Evolutionary conservation across 2,888 invertebrate species (phyloP).

Genomic region (Meghimatium bilineatum): DNA sequence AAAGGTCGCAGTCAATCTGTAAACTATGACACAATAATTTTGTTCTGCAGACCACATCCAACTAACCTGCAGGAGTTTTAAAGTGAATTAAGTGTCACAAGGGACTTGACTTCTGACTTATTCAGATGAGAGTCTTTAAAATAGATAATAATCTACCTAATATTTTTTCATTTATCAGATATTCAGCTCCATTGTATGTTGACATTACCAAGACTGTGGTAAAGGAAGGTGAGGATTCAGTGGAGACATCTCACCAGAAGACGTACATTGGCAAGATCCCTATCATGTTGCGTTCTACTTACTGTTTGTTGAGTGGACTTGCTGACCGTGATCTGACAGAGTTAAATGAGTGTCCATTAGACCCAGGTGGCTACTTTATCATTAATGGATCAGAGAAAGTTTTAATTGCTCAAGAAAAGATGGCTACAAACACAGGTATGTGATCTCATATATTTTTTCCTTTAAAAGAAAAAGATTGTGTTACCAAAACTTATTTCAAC

Average conservation of each 20-base stretch:
- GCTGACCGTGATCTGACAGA: conserved; percentile 99
- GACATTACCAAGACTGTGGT: conserved; percentile 98
- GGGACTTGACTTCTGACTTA: too few species aligned
- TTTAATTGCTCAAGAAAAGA: conserved; percentile 99
- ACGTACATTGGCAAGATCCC: conserved; percentile 93
- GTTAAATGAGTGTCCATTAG: conserved; percentile 98
- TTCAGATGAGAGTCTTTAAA: too few species aligned
- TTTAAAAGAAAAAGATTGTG: too few species aligned
- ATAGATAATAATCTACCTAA: too few species aligned
- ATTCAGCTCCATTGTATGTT: conserved; percentile 98
- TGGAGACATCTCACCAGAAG: conserved; percentile 85
- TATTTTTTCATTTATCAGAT: conserved; percentile 77
- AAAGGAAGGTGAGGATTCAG: conserved; percentile 89
- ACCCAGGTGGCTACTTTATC: conserved; percentile 99
- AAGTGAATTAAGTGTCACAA: too few species aligned
- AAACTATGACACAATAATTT: too few species aligned
- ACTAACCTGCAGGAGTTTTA: too few species aligned
- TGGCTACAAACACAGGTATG: conserved; percentile 95
- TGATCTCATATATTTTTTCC: too few species aligned
- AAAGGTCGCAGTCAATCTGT: too few species aligned
- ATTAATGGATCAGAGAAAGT: conserved; percentile 99
- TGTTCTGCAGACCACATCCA: too few species aligned
- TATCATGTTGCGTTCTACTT: conserved; percentile 98
- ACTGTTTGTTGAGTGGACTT: conserved; percentile 94
- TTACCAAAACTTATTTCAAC: too few species aligned